These are phyloP conservation scores for Lacerta agilis DNA, from an alignment of 2,797 vertebrate genomes.

Conservation along the genomic window DNA sequence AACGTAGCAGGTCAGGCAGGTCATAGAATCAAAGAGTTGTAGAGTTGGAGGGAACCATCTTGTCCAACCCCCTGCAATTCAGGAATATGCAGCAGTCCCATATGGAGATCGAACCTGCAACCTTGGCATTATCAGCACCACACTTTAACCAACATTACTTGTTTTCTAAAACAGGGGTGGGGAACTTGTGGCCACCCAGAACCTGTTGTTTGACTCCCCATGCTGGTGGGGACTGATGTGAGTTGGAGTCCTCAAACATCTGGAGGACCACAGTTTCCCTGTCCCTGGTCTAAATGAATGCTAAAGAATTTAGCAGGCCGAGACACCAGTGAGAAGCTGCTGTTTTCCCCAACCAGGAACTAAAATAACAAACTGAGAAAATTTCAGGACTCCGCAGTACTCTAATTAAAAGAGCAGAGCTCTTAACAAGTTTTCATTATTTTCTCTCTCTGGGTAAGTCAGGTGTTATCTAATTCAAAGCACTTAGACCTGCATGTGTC, in stretches of 20 bases:
- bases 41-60: no score
- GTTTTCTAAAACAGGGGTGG: slow-evolving; percentile 42
- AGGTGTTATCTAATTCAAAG: slow-evolving; percentile 58
- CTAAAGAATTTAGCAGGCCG: slow-evolving; percentile 51
- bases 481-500: slow-evolving; percentile 39
- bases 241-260: background rate
- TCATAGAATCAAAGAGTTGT: no score
- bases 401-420: slow-evolving; percentile 66
- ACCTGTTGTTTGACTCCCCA: background rate
- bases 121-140: no score
- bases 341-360: slow-evolving; percentile 54
- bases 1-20: slow-evolving; percentile 26
- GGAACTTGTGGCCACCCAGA: no score
- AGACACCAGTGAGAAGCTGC: slow-evolving; percentile 32
- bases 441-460: slow-evolving; percentile 61
- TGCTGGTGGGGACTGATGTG: background rate
- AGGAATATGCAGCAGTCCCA: background rate
- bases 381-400: slow-evolving; percentile 52
- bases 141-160: background rate
- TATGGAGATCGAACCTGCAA: no score
- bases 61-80: no score
- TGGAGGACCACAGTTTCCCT: background rate
- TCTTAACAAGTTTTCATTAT: slow-evolving; percentile 56
- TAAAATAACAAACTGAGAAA: slow-evolving; percentile 62
- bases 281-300: background rate